Percentiles rank a stretch among this genome's conserved stretches.
These are phyloP conservation scores for Adineta ricciae DNA, from an alignment of 2,888 invertebrate species.

Conservation along the genomic window DNA sequence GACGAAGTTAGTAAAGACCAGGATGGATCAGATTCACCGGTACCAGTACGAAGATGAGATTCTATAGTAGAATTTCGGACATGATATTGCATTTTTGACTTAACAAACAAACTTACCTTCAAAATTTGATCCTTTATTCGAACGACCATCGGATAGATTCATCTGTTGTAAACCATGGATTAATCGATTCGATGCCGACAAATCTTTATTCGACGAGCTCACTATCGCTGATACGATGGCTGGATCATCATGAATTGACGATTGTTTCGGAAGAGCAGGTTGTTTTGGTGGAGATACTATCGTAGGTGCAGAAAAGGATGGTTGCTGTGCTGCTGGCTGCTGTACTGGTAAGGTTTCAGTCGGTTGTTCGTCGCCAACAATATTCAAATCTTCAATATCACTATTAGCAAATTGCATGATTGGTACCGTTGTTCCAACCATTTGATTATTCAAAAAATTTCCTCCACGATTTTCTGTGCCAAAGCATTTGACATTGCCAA, in stretches of 20 bases:
- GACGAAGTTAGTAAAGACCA: background rate
- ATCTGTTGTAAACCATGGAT: background rate
- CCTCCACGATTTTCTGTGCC: background rate
- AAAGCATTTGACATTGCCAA: background rate
- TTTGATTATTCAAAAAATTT: background rate
- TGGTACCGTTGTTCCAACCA: background rate
- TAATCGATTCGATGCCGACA: background rate
- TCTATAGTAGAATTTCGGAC: background rate
- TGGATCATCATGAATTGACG: conserved; percentile 16
- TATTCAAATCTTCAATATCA: conserved; percentile 21
- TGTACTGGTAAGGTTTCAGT: background rate
- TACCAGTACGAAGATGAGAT: background rate
- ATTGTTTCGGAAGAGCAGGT: background rate
- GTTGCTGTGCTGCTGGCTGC: background rate
- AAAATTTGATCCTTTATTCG: background rate
- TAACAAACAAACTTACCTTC: too few relatives aligned
- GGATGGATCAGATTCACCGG: background rate
- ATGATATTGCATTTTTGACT: too few relatives aligned
- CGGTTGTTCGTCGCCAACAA: background rate
- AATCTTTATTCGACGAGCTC: background rate
- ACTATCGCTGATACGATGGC: background rate
- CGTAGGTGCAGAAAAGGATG: background rate
- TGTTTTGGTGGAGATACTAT: background rate
- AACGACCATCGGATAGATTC: background rate
- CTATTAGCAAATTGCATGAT: background rate